phyloP scores from a whole-genome alignment of 2,888 invertebrate genomes.

The Latrodectus elegans region DNA sequence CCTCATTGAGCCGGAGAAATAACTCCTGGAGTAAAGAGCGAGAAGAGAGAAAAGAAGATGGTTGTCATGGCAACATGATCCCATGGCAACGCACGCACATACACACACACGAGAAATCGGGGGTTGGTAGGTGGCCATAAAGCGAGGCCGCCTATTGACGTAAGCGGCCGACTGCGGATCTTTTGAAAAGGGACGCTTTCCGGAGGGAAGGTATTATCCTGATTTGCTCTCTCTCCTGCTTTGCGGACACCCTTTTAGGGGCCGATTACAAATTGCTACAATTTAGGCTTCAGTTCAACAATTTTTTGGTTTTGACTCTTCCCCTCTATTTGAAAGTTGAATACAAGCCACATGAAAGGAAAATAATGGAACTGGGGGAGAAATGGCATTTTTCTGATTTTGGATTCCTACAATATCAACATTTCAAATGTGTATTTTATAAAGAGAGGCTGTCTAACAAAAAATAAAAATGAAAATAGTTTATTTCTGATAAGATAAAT shows the following conservation, averaged over 20 bases:
- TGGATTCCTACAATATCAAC: no score
- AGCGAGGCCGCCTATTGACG: conserved; percentile 66
- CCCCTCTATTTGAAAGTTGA: not conserved
- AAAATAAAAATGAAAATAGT: no score
- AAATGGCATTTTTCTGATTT: no score
- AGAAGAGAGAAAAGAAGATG: not conserved
- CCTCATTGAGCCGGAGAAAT: conserved; percentile 48
- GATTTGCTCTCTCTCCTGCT: conserved; percentile 67
- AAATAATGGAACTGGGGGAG: no score
- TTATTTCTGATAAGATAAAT: no score
- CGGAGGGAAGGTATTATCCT: conserved; percentile 62
- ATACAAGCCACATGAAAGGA: no score
- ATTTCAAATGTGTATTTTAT: no score
- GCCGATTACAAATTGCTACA: conserved; percentile 30
- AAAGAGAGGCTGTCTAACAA: no score
- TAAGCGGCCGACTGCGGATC: conserved; percentile 51
- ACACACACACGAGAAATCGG: not conserved
- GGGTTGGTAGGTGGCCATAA: conserved; percentile 54
- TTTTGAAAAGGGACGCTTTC: conserved; percentile 48
- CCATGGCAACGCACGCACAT: conserved; percentile 56
- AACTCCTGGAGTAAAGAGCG: conserved; percentile 20
- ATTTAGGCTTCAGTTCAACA: not conserved
- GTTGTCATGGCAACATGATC: conserved; percentile 49
- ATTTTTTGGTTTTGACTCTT: not conserved
- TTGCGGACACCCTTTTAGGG: conserved; percentile 40